Percentiles rank a stretch among this genome's conserved stretches.
These are phyloP conservation scores for Hypotaenidia philippensis DNA, from an alignment of 2,797 vertebrate species.

Conservation along the genomic window DNA sequence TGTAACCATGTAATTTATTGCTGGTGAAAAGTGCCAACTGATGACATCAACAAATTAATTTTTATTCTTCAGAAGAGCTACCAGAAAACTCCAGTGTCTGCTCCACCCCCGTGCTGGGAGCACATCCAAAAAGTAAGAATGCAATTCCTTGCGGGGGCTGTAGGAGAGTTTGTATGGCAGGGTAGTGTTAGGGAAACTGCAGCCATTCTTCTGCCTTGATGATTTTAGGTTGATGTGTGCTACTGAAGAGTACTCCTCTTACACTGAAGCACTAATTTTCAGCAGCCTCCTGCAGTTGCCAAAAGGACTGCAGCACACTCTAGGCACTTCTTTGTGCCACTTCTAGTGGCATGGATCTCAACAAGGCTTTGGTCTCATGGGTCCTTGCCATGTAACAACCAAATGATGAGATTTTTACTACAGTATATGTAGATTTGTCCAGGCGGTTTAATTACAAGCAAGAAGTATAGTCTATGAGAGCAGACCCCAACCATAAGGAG, in stretches of 20 bases:
- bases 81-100: background rate
- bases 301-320: background rate
- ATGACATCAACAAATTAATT: slow-evolving; percentile 50
- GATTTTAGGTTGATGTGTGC: background rate
- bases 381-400: background rate
- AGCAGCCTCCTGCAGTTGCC: background rate
- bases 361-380: background rate
- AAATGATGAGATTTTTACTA: background rate
- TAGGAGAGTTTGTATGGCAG: background rate
- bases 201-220: background rate
- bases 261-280: background rate
- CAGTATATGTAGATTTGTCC: background rate
- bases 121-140: slow-evolving; percentile 13
- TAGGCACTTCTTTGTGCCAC: background rate
- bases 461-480: background rate
- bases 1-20: slow-evolving; percentile 2
- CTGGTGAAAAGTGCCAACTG: background rate
- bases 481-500: background rate
- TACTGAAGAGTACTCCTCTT: background rate
- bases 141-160: background rate
- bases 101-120: background rate
- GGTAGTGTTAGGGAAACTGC: background rate
- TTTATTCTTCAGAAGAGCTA: slow-evolving; percentile 18
- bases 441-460: background rate
- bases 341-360: background rate